Evolutionary conservation across 2,797 vertebrate genomes (phyloP).

Genomic region (Eupleurogrammus muticus): DNA sequence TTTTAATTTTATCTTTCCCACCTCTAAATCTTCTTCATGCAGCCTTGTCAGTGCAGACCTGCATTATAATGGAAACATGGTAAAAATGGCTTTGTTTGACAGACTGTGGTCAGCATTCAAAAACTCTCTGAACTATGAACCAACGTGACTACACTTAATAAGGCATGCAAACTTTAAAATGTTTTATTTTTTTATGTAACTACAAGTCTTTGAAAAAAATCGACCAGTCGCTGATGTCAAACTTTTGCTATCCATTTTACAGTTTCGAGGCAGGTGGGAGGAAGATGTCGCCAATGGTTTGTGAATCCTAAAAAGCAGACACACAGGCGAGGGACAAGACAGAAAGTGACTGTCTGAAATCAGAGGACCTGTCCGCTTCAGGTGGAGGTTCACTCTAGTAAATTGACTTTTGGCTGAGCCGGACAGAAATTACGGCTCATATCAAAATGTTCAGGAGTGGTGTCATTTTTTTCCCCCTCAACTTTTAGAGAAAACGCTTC

Average conservation of each 20-base stretch:
- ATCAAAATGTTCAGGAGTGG: conserved; percentile 13
- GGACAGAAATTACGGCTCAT: conserved; percentile 6
- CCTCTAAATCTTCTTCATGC: background rate
- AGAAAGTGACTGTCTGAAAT: conserved; percentile 40
- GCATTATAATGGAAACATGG: conserved; percentile 1
- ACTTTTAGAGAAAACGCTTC: conserved; percentile 4
- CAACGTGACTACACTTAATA: background rate
- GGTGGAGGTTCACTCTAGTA: conserved; percentile 36
- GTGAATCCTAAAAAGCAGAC: conserved; percentile 36
- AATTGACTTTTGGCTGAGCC: conserved; percentile 31
- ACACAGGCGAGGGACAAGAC: conserved; percentile 35
- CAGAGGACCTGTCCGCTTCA: conserved; percentile 39
- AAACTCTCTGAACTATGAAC: background rate
- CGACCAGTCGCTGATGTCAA: conserved; percentile 17
- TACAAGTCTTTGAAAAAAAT: conserved; percentile 12
- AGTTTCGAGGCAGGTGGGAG: conserved; percentile 40
- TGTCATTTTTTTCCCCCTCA: conserved; percentile 9
- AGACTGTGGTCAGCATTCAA: conserved; percentile 1
- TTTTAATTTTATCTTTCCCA: background rate
- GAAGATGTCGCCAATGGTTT: conserved; percentile 29
- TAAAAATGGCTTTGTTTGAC: conserved; percentile 3
- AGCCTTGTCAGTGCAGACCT: conserved; percentile 12
- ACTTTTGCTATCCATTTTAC: conserved; percentile 40
- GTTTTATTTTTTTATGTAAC: conserved; percentile 1
- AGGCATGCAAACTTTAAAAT: background rate